Base-by-base conservation (phyloP, 2,888 invertebrate genomes). In the Cantharis flavilabris region DNA sequence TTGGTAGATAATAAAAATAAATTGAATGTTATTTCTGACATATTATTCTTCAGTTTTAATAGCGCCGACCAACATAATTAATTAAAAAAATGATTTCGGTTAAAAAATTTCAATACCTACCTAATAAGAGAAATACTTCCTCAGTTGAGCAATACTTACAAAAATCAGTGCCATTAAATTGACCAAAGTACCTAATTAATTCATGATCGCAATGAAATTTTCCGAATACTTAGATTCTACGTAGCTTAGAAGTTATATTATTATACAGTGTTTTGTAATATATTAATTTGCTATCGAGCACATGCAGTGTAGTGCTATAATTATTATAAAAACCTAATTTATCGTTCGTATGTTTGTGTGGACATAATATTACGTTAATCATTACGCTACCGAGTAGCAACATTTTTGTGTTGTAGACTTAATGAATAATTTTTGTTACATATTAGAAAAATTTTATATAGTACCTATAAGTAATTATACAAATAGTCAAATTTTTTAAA, bases 401-500 rank as follows among this genome's bases (percentile, higher is more conserved):
- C 18, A 63, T 63, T 63, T 63, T 63, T 63, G 18, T 18, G 16
- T 63, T 65, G 65, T 65, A 16, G 20, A 65, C 23, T 62, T 69
- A 69, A 62, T 63, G 16, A 23, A 20, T 72, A 69, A 69, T 18
- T 69, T 33, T 73, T 69, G 20, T 49, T 69, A 73, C 20, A 26
- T 33, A 16, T 73, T 30, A 49, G 14, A 26, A 49, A 69, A 23
- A 62, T 73, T 69, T 69, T 73, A 73, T 69, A 73, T 30, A 73
- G 33, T 28, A 49, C 49, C 11, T 49, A 49, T 49, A 20, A n/a
- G 33, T 30, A 30, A 65, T 72, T 67, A 69, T 20, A 73, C 69
- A 14, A 10, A 69, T 69, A 49, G 26, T 65, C 65, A 74, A 69
- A 85, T 87, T 87, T 87, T 85, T 85, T 86, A 87, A 85, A 83